A percentile compares a stretch with the other conserved stretches of the same genome.
phyloP scores from a whole-genome alignment of 2,888 invertebrate species.

The Idaea dimidiata region DNA sequence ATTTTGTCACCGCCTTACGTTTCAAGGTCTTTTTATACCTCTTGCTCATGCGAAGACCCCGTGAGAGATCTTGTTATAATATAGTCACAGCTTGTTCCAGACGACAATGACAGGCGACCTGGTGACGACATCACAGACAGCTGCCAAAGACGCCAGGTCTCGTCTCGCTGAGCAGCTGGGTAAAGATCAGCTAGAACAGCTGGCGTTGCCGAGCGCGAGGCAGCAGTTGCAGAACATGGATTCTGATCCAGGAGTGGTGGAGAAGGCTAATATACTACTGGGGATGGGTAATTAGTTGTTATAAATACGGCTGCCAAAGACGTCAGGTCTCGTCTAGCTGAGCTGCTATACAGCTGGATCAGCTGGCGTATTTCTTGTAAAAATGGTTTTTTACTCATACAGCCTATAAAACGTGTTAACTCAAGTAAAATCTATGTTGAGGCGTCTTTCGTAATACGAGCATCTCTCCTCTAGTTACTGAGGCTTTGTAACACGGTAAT shows the following conservation, averaged over 20 bases:
- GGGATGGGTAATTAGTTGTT: constrained; percentile 58
- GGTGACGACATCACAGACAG: constrained; percentile 81
- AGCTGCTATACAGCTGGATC: constrained; percentile 37
- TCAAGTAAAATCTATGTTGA: no score
- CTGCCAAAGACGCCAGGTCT: constrained; percentile 81
- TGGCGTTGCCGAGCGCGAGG: constrained; percentile 56
- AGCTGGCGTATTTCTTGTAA: no score
- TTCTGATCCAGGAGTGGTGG: constrained; percentile 42
- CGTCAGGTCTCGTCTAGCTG: constrained; percentile 74
- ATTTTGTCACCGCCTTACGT: no score
- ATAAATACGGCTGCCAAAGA: constrained; percentile 68
- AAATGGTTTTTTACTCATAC: no score
- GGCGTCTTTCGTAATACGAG: no score
- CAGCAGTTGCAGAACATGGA: constrained; percentile 51
- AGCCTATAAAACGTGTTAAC: no score
- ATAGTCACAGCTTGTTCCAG: constrained; percentile 44
- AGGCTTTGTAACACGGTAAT: no score
- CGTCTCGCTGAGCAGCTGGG: constrained; percentile 43
- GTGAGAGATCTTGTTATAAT: constrained; percentile 14
- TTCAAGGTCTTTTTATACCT: no score
- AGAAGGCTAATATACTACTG: constrained; percentile 55
- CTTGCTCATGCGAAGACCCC: no score
- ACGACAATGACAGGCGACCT: constrained; percentile 89
- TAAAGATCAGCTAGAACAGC: constrained; percentile 33
- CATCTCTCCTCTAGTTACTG: no score